These are phyloP conservation scores for Seladonia tumulorum DNA, from an alignment of 2,888 invertebrate genomes.

Conservation along the genomic window DNA sequence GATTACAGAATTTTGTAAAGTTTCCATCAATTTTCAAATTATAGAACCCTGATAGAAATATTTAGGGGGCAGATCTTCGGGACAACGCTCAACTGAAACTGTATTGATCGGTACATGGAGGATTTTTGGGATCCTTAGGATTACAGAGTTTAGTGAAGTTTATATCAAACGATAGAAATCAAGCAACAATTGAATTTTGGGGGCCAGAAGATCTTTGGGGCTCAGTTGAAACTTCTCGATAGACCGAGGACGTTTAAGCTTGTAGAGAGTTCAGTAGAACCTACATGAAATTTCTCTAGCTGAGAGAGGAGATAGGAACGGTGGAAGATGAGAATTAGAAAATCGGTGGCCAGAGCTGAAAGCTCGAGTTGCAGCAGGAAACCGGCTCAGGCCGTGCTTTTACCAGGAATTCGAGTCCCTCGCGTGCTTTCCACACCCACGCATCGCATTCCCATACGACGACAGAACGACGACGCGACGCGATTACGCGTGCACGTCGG, in stretches of 20 bases:
- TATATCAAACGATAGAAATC: neutral
- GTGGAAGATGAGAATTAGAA: neutral
- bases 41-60: neutral
- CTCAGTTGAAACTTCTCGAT: too few relatives aligned
- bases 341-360: neutral
- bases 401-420: conserved; percentile 60
- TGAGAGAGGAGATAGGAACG: neutral
- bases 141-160: too few relatives aligned
- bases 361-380: neutral
- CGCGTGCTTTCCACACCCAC: conserved; percentile 66
- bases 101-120: neutral
- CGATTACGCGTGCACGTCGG: conserved; percentile 61
- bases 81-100: too few relatives aligned
- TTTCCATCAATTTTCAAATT: neutral
- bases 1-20: too few relatives aligned
- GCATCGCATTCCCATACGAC: conserved; percentile 58
- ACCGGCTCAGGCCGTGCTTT: conserved; percentile 51
- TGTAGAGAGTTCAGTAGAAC: too few relatives aligned
- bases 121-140: too few relatives aligned
- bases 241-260: too few relatives aligned
- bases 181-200: too few relatives aligned
- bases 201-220: too few relatives aligned
- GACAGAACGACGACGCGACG: conserved; percentile 46
- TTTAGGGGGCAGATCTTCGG: too few relatives aligned
- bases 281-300: neutral